Evolutionary conservation across 2,888 invertebrate species (phyloP).

Genomic region (Chirona hameri): DNA sequence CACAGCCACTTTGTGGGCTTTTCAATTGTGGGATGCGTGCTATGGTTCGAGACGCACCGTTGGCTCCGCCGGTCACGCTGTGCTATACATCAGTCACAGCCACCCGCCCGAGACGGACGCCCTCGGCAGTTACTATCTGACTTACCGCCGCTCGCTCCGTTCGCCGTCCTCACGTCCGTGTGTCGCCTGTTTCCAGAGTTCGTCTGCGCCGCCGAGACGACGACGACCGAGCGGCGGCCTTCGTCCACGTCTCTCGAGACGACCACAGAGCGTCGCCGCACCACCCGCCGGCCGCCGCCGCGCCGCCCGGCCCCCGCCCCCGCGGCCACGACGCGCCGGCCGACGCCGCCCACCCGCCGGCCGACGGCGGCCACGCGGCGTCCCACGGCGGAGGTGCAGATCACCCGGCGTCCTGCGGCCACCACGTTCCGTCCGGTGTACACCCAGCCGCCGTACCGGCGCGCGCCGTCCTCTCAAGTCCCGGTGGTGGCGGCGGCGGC

Average conservation of each 20-base stretch:
- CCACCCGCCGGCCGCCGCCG: slow-evolving; percentile 35
- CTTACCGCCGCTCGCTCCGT: no score
- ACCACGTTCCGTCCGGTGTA: slow-evolving; percentile 6
- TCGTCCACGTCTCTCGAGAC: not conserved
- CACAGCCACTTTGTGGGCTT: not conserved
- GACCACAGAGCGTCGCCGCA: not conserved
- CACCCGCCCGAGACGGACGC: no score
- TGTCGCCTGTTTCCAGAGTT: slow-evolving; percentile 26
- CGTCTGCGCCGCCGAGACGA: slow-evolving; percentile 30
- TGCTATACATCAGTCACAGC: not conserved
- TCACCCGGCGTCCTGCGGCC: slow-evolving; percentile 33
- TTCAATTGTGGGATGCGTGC: not conserved
- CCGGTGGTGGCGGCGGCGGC: slow-evolving; percentile 1
- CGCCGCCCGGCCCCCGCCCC: slow-evolving; percentile 27
- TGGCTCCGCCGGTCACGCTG: not conserved
- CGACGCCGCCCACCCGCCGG: not conserved
- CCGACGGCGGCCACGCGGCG: slow-evolving; percentile 31
- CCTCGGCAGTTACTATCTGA: no score
- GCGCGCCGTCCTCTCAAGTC: slow-evolving; percentile 31
- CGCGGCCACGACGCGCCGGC: not conserved
- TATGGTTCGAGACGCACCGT: not conserved
- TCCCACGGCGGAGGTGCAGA: slow-evolving; percentile 31
- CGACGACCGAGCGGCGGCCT: not conserved
- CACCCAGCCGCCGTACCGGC: slow-evolving; percentile 30
- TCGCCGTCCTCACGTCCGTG: no score